Evolutionary conservation across 2,797 vertebrate species (phyloP).

Genomic region (Poeciliopsis presidionis): DNA sequence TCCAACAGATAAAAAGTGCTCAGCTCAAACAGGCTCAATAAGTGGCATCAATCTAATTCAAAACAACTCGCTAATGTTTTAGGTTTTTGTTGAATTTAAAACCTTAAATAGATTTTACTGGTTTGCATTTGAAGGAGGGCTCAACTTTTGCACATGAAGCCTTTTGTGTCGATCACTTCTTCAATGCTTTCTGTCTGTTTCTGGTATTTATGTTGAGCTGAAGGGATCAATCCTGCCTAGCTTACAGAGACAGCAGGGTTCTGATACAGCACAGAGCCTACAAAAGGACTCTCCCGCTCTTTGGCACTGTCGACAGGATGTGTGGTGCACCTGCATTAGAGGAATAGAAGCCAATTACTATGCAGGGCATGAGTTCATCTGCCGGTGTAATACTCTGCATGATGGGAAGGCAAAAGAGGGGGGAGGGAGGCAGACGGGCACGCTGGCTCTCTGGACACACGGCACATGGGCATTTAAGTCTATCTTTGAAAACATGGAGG

Average conservation of each 20-base stretch:
- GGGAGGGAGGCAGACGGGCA: constrained; percentile 15
- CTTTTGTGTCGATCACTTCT: not conserved
- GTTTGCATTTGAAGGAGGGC: not conserved
- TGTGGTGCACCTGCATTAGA: not conserved
- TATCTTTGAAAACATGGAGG: constrained; percentile 25
- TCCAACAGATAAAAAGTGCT: constrained; percentile 34
- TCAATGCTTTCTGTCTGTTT: not conserved
- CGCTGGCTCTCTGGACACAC: constrained; percentile 13
- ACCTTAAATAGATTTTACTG: constrained; percentile 9
- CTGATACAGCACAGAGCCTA: not conserved
- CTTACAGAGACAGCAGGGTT: not conserved
- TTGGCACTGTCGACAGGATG: not conserved
- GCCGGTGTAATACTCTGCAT: constrained; percentile 26
- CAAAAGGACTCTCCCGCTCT: not conserved
- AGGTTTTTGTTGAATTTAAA: constrained; percentile 42
- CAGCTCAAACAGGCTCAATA: constrained; percentile 37
- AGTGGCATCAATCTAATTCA: constrained; percentile 54
- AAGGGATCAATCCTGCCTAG: constrained; percentile 6
- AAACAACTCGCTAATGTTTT: constrained; percentile 19
- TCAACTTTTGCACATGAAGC: not conserved
- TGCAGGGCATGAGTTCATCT: constrained; percentile 51
- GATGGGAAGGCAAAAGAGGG: constrained; percentile 31
- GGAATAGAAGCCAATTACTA: constrained; percentile 42
- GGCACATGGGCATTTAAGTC: constrained; percentile 21
- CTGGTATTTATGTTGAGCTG: not conserved